A percentile compares a stretch with the other conserved stretches of the same genome.
Evolutionary conservation across 2,113 vertebrate species (phyloP).

Genomic region (Proterorhinus semilunaris): DNA sequence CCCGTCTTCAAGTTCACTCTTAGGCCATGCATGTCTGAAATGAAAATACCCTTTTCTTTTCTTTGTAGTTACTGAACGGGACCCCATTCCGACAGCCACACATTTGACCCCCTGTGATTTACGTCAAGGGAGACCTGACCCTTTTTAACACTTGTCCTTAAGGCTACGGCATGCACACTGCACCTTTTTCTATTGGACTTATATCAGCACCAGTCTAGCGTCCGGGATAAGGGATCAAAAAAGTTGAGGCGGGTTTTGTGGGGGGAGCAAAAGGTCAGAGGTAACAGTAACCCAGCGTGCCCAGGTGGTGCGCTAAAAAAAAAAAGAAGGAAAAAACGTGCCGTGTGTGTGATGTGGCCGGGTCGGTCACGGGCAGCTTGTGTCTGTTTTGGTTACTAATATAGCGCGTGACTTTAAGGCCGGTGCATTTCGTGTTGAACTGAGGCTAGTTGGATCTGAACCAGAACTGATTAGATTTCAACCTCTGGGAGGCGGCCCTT

Average conservation of each 20-base stretch:
- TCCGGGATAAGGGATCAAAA: conserved; percentile 77
- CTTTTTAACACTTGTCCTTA: conserved; percentile 49
- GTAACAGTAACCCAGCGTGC: conserved; percentile 58
- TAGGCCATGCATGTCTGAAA: conserved; percentile 47
- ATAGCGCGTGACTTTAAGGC: conserved; percentile 54
- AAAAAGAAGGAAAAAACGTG: conserved; percentile 39
- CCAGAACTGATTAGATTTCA: conserved; percentile 75
- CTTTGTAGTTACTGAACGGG: conserved; percentile 59
- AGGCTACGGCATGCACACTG: conserved; percentile 50
- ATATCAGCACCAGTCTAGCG: conserved; percentile 13
- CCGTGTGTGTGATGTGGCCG: conserved; percentile 59
- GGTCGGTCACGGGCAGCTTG: conserved; percentile 36
- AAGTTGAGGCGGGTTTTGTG: conserved; percentile 28
- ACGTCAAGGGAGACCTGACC: conserved; percentile 32
- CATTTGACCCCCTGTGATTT: conserved; percentile 67
- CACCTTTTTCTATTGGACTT: conserved; percentile 32
- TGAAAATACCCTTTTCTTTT: conserved; percentile 54
- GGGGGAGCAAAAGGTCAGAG: conserved; percentile 37
- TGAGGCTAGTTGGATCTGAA: conserved; percentile 78
- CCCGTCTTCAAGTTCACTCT: conserved; percentile 27
- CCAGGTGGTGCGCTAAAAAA: conserved; percentile 69
- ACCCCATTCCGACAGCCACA: conserved; percentile 58
- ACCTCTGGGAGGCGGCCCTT: conserved; percentile 40
- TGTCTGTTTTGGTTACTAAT: conserved; percentile 25
- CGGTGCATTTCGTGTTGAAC: conserved; percentile 64